Evolutionary conservation across 2,888 invertebrate species (phyloP).

Genomic region (Buathra laborator): DNA sequence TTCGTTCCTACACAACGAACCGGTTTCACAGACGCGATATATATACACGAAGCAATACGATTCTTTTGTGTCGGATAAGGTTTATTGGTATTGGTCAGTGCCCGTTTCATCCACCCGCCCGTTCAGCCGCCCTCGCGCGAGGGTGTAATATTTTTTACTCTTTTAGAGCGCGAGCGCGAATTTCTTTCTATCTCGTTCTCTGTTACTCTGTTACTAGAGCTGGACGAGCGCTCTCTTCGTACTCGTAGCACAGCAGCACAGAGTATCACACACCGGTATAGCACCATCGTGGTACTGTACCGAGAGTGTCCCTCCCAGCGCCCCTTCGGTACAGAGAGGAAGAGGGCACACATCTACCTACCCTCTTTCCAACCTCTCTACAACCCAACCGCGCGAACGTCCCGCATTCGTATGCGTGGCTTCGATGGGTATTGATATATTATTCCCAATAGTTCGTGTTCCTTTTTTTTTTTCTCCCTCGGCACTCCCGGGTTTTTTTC

Average conservation of each 20-base stretch:
- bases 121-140: slow-evolving; percentile 74
- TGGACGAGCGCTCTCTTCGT: slow-evolving; percentile 41
- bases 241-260: slow-evolving; percentile 49
- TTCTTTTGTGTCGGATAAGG: slow-evolving; percentile 79
- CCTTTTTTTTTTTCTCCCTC: slow-evolving; percentile 74
- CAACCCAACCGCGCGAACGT: slow-evolving; percentile 66
- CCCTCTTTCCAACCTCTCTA: slow-evolving; percentile 39
- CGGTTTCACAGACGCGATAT: slow-evolving; percentile 14
- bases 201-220: slow-evolving; percentile 44
- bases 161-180: slow-evolving; percentile 76
- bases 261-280: slow-evolving; percentile 50
- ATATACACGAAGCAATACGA: slow-evolving; percentile 69
- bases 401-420: slow-evolving; percentile 84
- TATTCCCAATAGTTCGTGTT: slow-evolving; percentile 85
- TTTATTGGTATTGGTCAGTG: slow-evolving; percentile 83
- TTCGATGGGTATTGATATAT: slow-evolving; percentile 85
- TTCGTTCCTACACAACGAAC: slow-evolving; percentile 62
- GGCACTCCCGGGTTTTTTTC: slow-evolving; percentile 84
- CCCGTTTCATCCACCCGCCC: slow-evolving; percentile 81
- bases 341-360: slow-evolving; percentile 48
- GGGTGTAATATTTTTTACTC: slow-evolving; percentile 84
- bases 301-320: slow-evolving; percentile 44
- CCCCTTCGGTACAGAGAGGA: slow-evolving; percentile 52
- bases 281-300: slow-evolving; percentile 57
- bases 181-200: slow-evolving; percentile 61